Base-by-base conservation (phyloP, 2,113 vertebrate genomes). In the Scatophagus argus region DNA sequence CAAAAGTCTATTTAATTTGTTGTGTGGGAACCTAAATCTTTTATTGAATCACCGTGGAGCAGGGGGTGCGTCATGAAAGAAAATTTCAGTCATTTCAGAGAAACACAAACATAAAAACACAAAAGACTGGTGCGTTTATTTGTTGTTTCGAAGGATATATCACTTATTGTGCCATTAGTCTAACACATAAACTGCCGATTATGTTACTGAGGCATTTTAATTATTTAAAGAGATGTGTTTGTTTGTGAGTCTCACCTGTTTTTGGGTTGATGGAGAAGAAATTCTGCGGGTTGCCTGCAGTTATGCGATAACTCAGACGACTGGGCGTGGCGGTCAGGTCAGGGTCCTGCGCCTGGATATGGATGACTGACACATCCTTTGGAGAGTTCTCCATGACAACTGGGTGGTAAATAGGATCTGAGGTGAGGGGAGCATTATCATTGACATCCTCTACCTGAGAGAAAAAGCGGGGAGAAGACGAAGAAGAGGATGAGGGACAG, bases 281-380 rank as follows among this genome's bases (percentile, higher is more conserved):
- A 82, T 99, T 99, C 94, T 99, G 98, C 6, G 98, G 98, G 87
- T 99, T 99, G 80, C 98, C 98, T 34, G 97, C 97, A 19, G 96
- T 96, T 92, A 99, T 99, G 77, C 96, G 95, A 83, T 98, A 99
- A 31, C 89, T 95, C 74, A 99, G 92, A n/a, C 95, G 96, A 61
- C 95, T 96, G 66, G 92, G 94, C 23, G 94, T 79, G 58, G 92
- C 85, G 19, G 91, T 96, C 51, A 96, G 94, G 85, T 99, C 98
- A 0, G 96, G 97, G 89, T 99, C 98, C 82, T 96, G 94, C 6
- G 98, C 98, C 85, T 97, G 96, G 81, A 99, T 96, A 67, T 94
- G 96, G 91, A 99, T 96, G 81, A 99, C 96, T 8, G 97, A 96
- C 73, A 98, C 92, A 77, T 97, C 98, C 93, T 97, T 98, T 0